phyloP scores from a whole-genome alignment of 1,140 invertebrate genomes.

The Papilio dardanus region DNA sequence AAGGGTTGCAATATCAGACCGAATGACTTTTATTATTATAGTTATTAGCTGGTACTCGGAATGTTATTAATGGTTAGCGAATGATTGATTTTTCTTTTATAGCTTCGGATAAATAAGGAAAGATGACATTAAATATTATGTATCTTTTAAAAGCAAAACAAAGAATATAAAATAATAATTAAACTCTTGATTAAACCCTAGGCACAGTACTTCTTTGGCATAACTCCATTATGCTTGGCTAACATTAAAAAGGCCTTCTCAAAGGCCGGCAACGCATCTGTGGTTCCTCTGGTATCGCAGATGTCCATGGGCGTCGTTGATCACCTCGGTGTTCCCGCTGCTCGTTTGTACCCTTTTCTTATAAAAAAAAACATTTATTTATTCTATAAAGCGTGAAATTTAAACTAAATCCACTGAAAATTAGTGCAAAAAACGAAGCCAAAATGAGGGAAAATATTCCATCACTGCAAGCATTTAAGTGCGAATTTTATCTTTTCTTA shows the following conservation, averaged over 20 bases:
- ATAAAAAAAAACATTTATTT: no score
- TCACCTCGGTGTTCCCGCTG: no score
- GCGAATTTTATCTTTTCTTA: constrained; percentile 33
- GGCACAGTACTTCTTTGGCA: no score
- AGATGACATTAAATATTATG: not conserved
- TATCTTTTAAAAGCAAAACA: not conserved
- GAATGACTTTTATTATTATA: constrained; percentile 34
- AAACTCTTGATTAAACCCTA: not conserved
- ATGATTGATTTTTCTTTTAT: constrained; percentile 34
- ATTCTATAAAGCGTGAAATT: not conserved
- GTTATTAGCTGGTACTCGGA: constrained; percentile 24
- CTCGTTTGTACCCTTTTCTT: no score
- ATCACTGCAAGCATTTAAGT: not conserved
- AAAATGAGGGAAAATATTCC: constrained; percentile 1
- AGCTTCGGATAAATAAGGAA: not conserved
- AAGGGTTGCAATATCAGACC: constrained; percentile 34
- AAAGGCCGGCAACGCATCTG: no score
- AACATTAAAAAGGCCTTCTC: no score
- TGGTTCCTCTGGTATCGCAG: no score
- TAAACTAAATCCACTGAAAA: not conserved
- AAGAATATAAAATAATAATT: not conserved
- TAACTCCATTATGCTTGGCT: no score
- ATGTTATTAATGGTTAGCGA: constrained; percentile 23
- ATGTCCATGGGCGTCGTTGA: no score
- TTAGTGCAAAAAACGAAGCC: not conserved